Evolutionary conservation across 2,888 invertebrate species (phyloP).

Genomic region (Microchrysa polita): DNA sequence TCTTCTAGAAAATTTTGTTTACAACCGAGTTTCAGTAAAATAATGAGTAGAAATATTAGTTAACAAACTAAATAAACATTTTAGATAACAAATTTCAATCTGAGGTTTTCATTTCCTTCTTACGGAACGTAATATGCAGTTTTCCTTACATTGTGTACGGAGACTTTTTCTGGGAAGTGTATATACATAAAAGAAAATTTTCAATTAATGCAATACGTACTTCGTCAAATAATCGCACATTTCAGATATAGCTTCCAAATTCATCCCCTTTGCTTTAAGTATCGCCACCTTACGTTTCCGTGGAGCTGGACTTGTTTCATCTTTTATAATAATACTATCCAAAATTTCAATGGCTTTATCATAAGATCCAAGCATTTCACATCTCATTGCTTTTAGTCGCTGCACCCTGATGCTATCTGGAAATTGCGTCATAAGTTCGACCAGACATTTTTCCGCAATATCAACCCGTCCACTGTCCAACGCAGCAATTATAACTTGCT

Average conservation of each 20-base stretch:
- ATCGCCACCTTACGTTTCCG: conserved; percentile 93
- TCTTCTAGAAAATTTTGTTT: too few relatives aligned
- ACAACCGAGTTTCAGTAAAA: too few relatives aligned
- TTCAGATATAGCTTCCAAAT: conserved; percentile 88
- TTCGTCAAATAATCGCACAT: conserved; percentile 93
- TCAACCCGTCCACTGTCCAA: conserved; percentile 85
- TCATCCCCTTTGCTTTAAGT: conserved; percentile 84
- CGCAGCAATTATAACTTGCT: conserved; percentile 94
- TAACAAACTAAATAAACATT: too few relatives aligned
- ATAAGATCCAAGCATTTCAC: conserved; percentile 85
- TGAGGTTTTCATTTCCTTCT: too few relatives aligned
- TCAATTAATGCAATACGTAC: too few relatives aligned
- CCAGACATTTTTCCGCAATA: conserved; percentile 81
- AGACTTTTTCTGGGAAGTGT: too few relatives aligned
- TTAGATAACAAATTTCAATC: too few relatives aligned
- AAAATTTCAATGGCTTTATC: conserved; percentile 86
- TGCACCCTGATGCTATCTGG: conserved; percentile 89
- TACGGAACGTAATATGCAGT: too few relatives aligned
- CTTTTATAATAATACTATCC: conserved; percentile 85
- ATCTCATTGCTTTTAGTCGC: conserved; percentile 82
- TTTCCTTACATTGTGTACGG: too few relatives aligned
- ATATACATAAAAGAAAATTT: too few relatives aligned
- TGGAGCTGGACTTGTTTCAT: conserved; percentile 92
- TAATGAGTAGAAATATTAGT: too few relatives aligned
- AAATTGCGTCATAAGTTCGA: conserved; percentile 81